Conservation (phyloP, 2,113 vertebrate species). For the Athene cunicularia region DNA sequence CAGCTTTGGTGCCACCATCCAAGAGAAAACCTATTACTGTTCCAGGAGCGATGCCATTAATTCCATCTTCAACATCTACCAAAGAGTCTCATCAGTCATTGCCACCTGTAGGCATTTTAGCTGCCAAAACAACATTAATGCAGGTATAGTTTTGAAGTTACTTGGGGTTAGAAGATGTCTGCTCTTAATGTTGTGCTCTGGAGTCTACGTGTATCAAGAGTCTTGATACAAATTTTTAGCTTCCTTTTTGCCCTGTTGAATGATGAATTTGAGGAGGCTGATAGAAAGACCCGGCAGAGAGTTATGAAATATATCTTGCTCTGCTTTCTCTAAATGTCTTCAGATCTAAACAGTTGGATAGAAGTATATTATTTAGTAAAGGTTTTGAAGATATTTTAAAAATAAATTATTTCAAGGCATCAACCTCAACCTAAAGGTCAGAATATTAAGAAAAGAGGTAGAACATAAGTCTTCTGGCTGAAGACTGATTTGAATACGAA, state of each 20-base stretch:
- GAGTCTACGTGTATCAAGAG: not conserved
- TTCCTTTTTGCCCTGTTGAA: not conserved
- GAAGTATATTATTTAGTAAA: not conserved
- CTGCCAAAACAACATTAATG: conserved; percentile 74
- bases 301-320: not conserved
- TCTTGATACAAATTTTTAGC: not conserved
- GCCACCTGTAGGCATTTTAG: conserved; percentile 79
- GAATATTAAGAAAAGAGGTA: not conserved
- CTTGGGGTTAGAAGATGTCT: not conserved
- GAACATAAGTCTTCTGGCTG: not conserved
- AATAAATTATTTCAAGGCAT: not conserved
- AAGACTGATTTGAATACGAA: not conserved
- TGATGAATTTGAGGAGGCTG: not conserved
- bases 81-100: conserved; percentile 86
- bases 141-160: conserved; percentile 64
- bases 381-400: not conserved
- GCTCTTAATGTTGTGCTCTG: not conserved
- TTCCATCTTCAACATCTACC: conserved; percentile 81
- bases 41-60: conserved; percentile 79
- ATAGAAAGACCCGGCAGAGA: not conserved
- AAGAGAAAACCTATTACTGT: conserved; percentile 89
- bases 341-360: not conserved
- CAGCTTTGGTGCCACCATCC: conserved; percentile 91
- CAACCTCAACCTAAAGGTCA: not conserved
- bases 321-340: not conserved